Evolutionary conservation across 2,888 invertebrate genomes (phyloP), one percentile per base, ranked within the genome.

Genomic region (Arge pagana): DNA sequence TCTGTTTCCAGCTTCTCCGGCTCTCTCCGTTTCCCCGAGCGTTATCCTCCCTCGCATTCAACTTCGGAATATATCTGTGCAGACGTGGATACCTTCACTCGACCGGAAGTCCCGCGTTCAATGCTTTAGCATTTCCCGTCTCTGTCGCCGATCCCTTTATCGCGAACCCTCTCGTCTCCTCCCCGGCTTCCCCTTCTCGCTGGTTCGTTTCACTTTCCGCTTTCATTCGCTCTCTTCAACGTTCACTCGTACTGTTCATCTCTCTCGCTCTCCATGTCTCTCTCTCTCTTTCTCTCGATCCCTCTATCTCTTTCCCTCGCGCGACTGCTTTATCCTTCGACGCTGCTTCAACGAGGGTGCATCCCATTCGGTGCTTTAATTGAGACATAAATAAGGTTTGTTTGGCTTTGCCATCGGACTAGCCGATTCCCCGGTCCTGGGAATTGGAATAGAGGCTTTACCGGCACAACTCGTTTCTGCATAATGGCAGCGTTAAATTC

Each of bases 301-400:
- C 45, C 50, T 33, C 57, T 43, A 54, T 51, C 36, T 42, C 42
- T 64, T 62, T 48, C 54, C 37, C 66, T 59, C 67, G 65, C 62
- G 63, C 62, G 67, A 69, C 66, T 73, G 70, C 72, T 76, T 76
- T 76, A 76, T 76, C 72, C 72, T 74, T 72, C 69, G 70, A 68
- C 74, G 76, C 70, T 66, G 72, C 74, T 76, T 71, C 72, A 76
- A 76, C 74, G 76, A 75, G 76, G 76, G 76, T 75, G 76, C 76
- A 76, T 75, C 75, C 76, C 75, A 76, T 76, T 76, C 72, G 74
- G 55, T 65, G 61, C 71, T 75, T 76, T 76, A 76, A 76, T 76
- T 76, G 76, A 76, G 76, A 76, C 76, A 76, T 76, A 76, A 76
- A 76, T 75, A 76, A 76, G 75, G 74, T 76, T 76, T 76, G 76